Conservation (phyloP, 92 coral and sea anemone species). For the Epizoanthus fatuus region DNA sequence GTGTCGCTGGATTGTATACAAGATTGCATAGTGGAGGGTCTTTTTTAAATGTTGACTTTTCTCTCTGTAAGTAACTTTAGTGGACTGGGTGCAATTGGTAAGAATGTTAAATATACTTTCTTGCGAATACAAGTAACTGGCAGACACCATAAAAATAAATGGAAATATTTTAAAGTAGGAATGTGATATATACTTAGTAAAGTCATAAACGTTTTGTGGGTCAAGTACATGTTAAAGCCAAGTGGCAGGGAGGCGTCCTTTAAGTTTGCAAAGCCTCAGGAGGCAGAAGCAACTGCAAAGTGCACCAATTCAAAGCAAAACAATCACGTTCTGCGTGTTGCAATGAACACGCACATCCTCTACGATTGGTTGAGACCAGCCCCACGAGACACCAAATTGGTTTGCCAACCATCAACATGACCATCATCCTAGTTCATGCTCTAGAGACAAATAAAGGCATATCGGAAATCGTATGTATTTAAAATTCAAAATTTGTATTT, state of each 20-base stretch:
- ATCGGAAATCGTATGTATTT: conserved; percentile 68
- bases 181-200: too few relatives aligned
- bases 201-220: neutral
- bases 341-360: conserved; percentile 54
- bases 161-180: too few relatives aligned
- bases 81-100: too few relatives aligned
- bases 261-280: conserved; percentile 69
- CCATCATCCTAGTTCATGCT: conserved; percentile 59
- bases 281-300: neutral
- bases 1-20: too few relatives aligned
- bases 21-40: too few relatives aligned
- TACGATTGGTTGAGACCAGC: conserved; percentile 47
- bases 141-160: too few relatives aligned
- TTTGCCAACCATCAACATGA: conserved; percentile 56
- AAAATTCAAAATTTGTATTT: too few relatives aligned
- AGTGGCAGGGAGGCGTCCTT: conserved; percentile 63
- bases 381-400: neutral
- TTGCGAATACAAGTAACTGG: too few relatives aligned
- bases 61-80: too few relatives aligned
- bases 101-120: too few relatives aligned
- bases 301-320: conserved; percentile 19
- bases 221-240: conserved; percentile 51
- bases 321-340: conserved; percentile 40
- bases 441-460: conserved; percentile 66
- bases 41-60: too few relatives aligned